Evolutionary conservation across 2,113 vertebrate species (phyloP).

Genomic region (Vicugna pacos): DNA sequence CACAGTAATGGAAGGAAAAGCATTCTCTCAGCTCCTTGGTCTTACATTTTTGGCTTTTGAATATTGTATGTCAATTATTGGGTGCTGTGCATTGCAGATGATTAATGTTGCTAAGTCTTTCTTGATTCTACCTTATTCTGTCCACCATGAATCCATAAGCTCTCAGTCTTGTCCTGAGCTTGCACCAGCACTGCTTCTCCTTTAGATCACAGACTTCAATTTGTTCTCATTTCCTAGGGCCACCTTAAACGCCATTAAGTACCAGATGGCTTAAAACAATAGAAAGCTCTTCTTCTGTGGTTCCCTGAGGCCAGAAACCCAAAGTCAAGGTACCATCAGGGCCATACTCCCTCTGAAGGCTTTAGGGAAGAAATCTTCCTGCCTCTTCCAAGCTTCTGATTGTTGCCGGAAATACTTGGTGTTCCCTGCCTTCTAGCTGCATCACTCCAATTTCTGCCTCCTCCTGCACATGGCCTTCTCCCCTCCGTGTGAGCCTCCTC

Average conservation of each 20-base stretch:
- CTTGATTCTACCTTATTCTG: background rate
- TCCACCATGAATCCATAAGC: background rate
- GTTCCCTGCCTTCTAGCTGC: background rate
- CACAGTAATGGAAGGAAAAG: background rate
- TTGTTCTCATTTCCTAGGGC: background rate
- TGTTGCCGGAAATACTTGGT: fast-evolving
- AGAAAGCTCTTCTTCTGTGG: background rate
- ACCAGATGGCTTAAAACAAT: background rate
- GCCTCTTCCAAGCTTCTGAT: background rate
- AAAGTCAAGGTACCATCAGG: background rate
- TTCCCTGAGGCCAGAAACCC: background rate
- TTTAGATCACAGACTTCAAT: background rate
- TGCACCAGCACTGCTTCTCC: background rate
- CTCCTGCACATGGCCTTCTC: background rate
- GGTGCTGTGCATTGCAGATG: background rate
- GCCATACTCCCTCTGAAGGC: background rate
- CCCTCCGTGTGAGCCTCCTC: background rate
- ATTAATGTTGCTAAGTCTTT: background rate
- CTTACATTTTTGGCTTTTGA: background rate
- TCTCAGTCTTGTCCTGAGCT: background rate
- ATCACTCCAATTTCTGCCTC: background rate
- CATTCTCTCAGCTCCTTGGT: background rate
- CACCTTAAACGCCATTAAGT: background rate
- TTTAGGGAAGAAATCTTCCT: background rate
- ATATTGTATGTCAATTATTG: background rate